Evolutionary conservation across 2,797 vertebrate species (phyloP), one percentile per base, ranked within the genome.

Genomic region (Phrynocephalus forsythii): DNA sequence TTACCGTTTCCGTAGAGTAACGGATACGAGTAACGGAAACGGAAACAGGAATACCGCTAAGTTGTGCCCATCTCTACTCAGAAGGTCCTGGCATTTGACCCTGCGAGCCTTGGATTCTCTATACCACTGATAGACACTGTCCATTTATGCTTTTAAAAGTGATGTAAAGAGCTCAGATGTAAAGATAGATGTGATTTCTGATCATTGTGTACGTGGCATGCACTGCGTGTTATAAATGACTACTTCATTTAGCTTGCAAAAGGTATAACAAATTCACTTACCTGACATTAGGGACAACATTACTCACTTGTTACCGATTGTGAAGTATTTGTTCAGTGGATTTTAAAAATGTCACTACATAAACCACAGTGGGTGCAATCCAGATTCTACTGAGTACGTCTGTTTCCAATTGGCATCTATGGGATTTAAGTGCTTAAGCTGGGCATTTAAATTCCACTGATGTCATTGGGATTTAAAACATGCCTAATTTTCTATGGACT

Each of bases 341-440:
- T 1, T 89, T 92, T 94, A 92, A 93, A 87, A 26, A 83, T 93
- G 85, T 87, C 88, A 93, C 81, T 84, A 92, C 82, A 75, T 91
- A 95, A 94, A 79, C 30, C 20, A 30, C 9, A 26, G 76, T 24
- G 2, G 69, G n/a, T 72, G 18, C 50, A 88, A 16, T 73, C 28
- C 33, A 88, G 38, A 30, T 30, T 11, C 5, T 79, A 73, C 9
- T 69, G 73, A 79, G 48, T 28, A 24, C 56, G 81, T 79, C 30
- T 84, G 50, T 79, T 38, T 84, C 56, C 76, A 76, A 33, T 18
- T 44, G 79, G 67, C 30, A 66, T 68, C 16, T 30, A 33, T 73
- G 48, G 50, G 56, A 75, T 84, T 80, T 68, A 76, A 68, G 24
- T 26, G 63, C 38, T 76, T 85, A 76, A 77, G 38, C 22, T 77